Evolutionary conservation across 2,113 vertebrate genomes (phyloP).

Genomic region (Helogale parvula): DNA sequence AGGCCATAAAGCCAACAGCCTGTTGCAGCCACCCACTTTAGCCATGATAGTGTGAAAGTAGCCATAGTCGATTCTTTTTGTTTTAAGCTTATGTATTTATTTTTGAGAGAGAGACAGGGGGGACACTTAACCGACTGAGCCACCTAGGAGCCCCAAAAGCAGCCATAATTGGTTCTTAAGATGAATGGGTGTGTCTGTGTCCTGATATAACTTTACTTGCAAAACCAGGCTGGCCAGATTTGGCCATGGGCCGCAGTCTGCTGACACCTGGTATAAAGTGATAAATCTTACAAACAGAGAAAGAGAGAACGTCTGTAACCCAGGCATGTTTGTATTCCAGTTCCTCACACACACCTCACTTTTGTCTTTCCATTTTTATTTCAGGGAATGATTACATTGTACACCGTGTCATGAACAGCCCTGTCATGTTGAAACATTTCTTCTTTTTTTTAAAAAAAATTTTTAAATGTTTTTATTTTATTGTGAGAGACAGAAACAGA

Average conservation of each 20-base stretch:
- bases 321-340: neutral
- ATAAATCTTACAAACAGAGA: neutral
- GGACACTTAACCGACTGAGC: too few species aligned
- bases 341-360: neutral
- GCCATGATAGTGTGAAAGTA: neutral
- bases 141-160: neutral
- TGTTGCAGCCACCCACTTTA: rapidly evolving
- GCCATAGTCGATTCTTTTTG: too few species aligned
- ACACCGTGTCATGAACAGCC: neutral
- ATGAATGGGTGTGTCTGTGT: neutral
- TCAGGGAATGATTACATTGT: neutral
- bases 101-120: too few species aligned
- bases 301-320: neutral
- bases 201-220: neutral
- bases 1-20: neutral
- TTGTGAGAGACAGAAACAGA: too few species aligned
- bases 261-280: neutral
- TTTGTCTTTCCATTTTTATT: neutral
- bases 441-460: neutral
- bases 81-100: too few species aligned
- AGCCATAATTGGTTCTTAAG: neutral
- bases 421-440: neutral
- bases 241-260: neutral
- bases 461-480: too few species aligned
- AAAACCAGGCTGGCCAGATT: neutral